Base-by-base conservation (phyloP, 2,888 invertebrate species). In the Listrodromus nycthemerus region DNA sequence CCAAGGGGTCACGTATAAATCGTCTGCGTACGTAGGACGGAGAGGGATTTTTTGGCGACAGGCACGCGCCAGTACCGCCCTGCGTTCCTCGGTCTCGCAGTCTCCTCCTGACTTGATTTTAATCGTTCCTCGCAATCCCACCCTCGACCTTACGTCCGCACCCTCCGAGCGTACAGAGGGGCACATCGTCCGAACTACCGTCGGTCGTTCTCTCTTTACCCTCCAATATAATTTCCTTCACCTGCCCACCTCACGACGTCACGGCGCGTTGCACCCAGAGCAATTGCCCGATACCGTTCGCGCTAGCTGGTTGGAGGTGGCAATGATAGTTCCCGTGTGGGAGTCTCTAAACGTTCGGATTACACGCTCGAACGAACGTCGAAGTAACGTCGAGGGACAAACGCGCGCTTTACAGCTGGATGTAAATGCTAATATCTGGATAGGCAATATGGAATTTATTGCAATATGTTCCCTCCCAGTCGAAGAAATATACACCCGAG, bases 211-310 rank as follows among this genome's bases (percentile, higher is more conserved):
- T 66, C 74, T 50, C 58, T 52, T 80, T 76, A 52, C 73, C 84
- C 82, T 82, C 78, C 75, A 80, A 65, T 69, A 86, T 86, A 88
- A 89, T 89, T 89, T 86, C 86, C 89, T 88, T 89, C 91, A 91
- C 91, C 91, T 92, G 91, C 86, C 83, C 87, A 85, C 61, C 87
- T 45, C 66, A 76, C 88, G 88, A 90, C 87, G 89, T 90, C 90
- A 91, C 90, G 89, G 89, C 80, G 80, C 86, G 89, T 89, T 90
- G 89, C 84, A 80, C 87, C 86, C 85, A 85, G 87, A 66, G 79
- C 85, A 90, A 92, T 91, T 89, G 88, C 80, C 55, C 61, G 52
- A 48, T 24, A 50, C 19, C 79, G 19, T 78, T 45, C 79, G 70
- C 74, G 52, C 37, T 45, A 37, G 67, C 50, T n/a, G 13, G 16